Base-by-base conservation (phyloP, 2,113 vertebrate genomes). In the Brachirus orientalis region DNA sequence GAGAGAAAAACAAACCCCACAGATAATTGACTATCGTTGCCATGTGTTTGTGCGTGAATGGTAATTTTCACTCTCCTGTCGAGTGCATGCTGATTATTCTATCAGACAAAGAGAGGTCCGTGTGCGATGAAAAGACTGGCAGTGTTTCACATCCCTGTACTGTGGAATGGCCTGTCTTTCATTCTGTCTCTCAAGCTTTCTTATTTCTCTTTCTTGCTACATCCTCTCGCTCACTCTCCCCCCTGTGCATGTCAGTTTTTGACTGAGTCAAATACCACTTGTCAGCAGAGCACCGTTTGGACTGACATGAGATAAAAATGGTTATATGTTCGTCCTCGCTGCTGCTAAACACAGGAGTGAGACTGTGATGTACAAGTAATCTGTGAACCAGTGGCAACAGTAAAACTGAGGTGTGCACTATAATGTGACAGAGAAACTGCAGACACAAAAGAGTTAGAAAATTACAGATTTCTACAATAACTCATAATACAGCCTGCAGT, bases 251-350 rank as follows among this genome's bases (percentile, higher is more conserved):
- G 79, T 88, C 85, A 77, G 75, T 48, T 65, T 78, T 71, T 76
- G 85, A 86, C 82, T 73, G 81, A 90, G 85, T 86, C 86, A 89
- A 91, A 89, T 79, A 85, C 79, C 83, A 80, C 85, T 85, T 84
- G 75, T 91, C 91, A 91, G 89, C 70, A 89, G 82, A 88, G 84
- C 55, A 33, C 80, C 82, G 86, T 85, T 89, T 84, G 90, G 88
- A 86, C 83, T 79, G 86, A 88, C 82, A 84, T 82, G 83, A 90
- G 88, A 91, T 92, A 90, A 91, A 89, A 90, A 88, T 77, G 77
- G 77, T 80, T 85, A 72, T 58, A 77, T 78, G 81, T 73, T 80
- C 72, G 60, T 79, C 64, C 63, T 77, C 67, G 55, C 54, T 47
- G 59, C 69, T 62, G 69, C 65, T 69, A 73, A 56, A 72, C 62